A percentile compares a stretch with the other conserved stretches of the same genome.
These are phyloP conservation scores for Cyclopterus lumpus DNA, from an alignment of 2,797 vertebrate species.

Conservation along the genomic window DNA sequence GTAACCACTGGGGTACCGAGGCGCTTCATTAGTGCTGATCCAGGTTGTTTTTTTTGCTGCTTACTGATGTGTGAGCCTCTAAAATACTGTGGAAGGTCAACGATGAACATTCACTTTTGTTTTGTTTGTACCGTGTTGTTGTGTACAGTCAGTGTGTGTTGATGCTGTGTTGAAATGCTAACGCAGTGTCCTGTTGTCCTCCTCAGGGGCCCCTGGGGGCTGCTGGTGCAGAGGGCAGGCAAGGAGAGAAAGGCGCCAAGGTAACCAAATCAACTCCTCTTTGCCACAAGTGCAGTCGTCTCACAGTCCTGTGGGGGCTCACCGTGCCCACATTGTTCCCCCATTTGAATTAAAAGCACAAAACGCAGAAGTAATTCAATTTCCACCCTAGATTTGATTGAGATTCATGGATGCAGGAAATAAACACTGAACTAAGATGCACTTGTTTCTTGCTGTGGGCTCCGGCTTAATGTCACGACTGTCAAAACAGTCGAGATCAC, in stretches of 20 bases:
- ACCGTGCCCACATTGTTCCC: conserved; percentile 15
- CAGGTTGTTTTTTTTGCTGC: neutral
- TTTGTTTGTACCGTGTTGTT: neutral
- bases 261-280: conserved; percentile 81
- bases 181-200: conserved; percentile 60
- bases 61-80: neutral
- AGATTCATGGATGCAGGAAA: conserved; percentile 52
- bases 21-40: neutral
- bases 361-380: conserved; percentile 41
- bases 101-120: neutral
- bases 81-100: conserved; percentile 8
- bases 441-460: conserved; percentile 38
- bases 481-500: conserved; percentile 26
- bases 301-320: conserved; percentile 30
- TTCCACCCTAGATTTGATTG: conserved; percentile 53
- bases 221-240: conserved; percentile 93
- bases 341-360: conserved; percentile 52
- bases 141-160: conserved; percentile 9
- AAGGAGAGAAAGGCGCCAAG: conserved; percentile 99
- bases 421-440: conserved; percentile 5
- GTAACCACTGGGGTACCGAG: neutral
- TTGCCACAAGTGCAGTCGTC: conserved; percentile 34
- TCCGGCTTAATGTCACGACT: conserved; percentile 33
- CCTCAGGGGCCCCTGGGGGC: conserved; percentile 92
- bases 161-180: conserved; percentile 45